These are phyloP conservation scores for Microdon myrmicae DNA, from an alignment of 2,888 invertebrate species.

Conservation along the genomic window DNA sequence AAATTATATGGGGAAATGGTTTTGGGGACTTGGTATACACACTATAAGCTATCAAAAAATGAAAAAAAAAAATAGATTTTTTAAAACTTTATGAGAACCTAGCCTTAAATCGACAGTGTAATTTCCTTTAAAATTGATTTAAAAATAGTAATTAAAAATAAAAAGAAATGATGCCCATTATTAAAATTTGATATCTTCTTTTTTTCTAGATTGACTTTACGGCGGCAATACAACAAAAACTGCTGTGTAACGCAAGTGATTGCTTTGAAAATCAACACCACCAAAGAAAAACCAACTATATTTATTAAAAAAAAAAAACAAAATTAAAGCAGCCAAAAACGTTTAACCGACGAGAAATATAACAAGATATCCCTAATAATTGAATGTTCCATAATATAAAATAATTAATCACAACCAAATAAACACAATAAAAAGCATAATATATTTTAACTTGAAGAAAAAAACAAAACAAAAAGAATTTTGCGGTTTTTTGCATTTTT, in stretches of 20 bases:
- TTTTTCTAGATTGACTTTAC: slow-evolving; percentile 33
- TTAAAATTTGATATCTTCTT: not conserved
- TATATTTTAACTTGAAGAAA: slow-evolving; percentile 55
- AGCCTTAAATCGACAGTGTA: not conserved
- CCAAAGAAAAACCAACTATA: slow-evolving; percentile 66
- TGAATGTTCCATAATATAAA: slow-evolving; percentile 64
- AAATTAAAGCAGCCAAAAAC: slow-evolving; percentile 36
- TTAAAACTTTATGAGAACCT: no score
- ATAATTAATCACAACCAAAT: slow-evolving; percentile 52
- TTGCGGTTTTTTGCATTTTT: slow-evolving; percentile 68
- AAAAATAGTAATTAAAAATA: not conserved
- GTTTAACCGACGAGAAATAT: slow-evolving; percentile 52
- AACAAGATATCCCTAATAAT: slow-evolving; percentile 54
- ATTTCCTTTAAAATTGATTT: not conserved
- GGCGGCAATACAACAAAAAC: slow-evolving; percentile 18
- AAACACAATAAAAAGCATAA: slow-evolving; percentile 53
- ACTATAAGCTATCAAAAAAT: no score
- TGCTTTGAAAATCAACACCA: slow-evolving; percentile 57
- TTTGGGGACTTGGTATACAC: not conserved
- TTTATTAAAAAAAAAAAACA: slow-evolving; percentile 35
- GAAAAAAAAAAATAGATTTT: no score
- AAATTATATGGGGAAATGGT: no score
- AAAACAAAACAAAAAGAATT: slow-evolving; percentile 55
- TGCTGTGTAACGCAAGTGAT: slow-evolving; percentile 10
- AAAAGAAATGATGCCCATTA: no score